Base-by-base conservation (phyloP, 2,113 vertebrate species). In the Diphyllodes magnificus region DNA sequence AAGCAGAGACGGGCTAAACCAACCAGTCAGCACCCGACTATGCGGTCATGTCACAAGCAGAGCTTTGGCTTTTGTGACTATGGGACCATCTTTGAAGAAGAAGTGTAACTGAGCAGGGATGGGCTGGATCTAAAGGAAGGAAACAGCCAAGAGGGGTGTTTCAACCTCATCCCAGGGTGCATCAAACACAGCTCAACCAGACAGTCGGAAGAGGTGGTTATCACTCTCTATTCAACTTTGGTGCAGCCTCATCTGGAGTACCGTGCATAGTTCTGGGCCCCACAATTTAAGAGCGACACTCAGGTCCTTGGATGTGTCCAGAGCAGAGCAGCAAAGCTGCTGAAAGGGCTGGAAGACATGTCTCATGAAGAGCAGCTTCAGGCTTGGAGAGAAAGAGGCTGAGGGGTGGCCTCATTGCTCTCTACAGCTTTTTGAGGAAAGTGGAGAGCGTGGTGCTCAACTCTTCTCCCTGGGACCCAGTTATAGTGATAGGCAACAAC, bases 11-110 rank as follows among this genome's bases (percentile, higher is more conserved):
- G 35, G 28, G 51, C 24, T 28, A 27, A 71, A 33, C 14, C 37
- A 42, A 13, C 13, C 28, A 14, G 21, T 71, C 30, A 65, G 22
- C 13, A 53, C 11, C 18, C n/a, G 13, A 3, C 12, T 19, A 4
- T 9, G 15, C 1, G 2, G 30, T 53, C 9, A 5, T 13, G 18
- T 7, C 0, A 0, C 44, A 53, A 33, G n/a, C 6, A 71, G 30
- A 37, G 44, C 30, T 71, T 76, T 65, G 51, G 22, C 11, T 88
- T 66, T 59, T 66, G 16, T 66, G n/a, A 37, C 28, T 24, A 8
- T 30, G 39, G 39, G 10, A 45, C 31, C 10, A 11, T 57, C 28
- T 35, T 64, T 64, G 64, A 71, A 24, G 56, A 70, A 24, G 37
- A 42, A 69, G 14, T 9, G 49, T 15, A 45, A 40, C 30, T 31